Evolutionary conservation across 2,113 vertebrate species (phyloP).

Genomic region (Atractosteus spatula): DNA sequence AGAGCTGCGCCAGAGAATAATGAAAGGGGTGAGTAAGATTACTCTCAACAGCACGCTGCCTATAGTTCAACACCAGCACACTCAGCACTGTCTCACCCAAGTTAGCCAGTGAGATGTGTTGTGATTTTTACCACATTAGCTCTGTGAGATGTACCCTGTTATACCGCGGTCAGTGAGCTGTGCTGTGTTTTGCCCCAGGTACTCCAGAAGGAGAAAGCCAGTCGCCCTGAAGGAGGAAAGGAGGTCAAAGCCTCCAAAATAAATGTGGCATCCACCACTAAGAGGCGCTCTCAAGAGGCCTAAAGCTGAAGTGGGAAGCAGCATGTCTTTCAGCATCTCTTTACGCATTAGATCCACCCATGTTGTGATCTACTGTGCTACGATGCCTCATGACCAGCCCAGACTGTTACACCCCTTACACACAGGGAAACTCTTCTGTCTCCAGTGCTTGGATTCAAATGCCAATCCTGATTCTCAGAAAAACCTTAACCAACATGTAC

Average conservation of each 20-base stretch:
- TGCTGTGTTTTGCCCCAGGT: conserved; percentile 34
- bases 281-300: conserved; percentile 31
- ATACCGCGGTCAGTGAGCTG: background rate
- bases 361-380: no score
- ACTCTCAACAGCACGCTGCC: background rate
- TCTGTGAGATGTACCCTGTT: background rate
- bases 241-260: conserved; percentile 41
- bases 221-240: conserved; percentile 15
- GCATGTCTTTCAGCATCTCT: no score
- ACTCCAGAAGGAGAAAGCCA: conserved; percentile 36
- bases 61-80: no score
- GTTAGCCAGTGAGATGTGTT: background rate
- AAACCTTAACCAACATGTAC: no score
- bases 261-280: conserved; percentile 19
- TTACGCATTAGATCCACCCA: no score
- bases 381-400: no score
- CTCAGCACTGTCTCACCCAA: background rate
- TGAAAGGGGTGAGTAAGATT: conserved; percentile 52
- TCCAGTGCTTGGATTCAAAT: no score
- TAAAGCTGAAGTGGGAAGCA: background rate
- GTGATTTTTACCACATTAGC: background rate
- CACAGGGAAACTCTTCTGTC: no score
- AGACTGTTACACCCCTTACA: no score
- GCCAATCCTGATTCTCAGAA: no score
- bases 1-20: conserved; percentile 63